Base-by-base conservation (phyloP, 2,888 invertebrate species). In the Troides oblongomaculatus region DNA sequence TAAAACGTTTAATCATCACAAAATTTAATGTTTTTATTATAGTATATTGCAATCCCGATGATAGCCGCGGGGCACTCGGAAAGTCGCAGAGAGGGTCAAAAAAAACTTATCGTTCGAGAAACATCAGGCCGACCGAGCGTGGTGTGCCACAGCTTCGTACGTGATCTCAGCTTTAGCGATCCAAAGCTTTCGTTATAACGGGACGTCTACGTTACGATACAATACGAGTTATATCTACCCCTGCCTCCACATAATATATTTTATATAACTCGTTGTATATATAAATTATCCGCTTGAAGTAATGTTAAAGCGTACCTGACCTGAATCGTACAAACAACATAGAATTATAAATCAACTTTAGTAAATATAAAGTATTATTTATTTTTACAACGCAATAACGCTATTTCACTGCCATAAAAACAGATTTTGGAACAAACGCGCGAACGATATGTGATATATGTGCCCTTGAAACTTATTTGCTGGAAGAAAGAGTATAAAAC, bases 111-210 rank as follows among this genome's bases (percentile, higher is more conserved):
- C 5, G 5, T 53, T 53, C 53, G n/a, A 18, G 53, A 53, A 50
- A 81, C 80, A 83, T 78, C 76, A 76, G 76, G 72, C 74, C 72
- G 72, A 66, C 71, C 73, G 74, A 71, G 63, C 68, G 71, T 65
- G 60, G 59, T 68, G 62, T 61, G 59, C 43, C 23, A 59, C 53
- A 53, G 53, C 53, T 5, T 53, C 18, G 78, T 76, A 83, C 84
- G 82, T 85, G 83, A 84, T 85, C 83, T 84, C 77, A 78, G 84
- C 84, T 83, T 72, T 68, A 71, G 71, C 72, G 66, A 65, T 71
- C 73, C 72, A 69, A 71, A 62, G 64, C 46, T 66, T 70, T 58
- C 46, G 50, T 39, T 30, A 17, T 43, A 60, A 61, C 61, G 68
- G 62, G 50, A 62, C 64, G 59, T 30, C 50, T 43, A 58, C 58